These are phyloP conservation scores for Deilephila porcellus DNA, from an alignment of 2,888 invertebrate species.

Conservation along the genomic window DNA sequence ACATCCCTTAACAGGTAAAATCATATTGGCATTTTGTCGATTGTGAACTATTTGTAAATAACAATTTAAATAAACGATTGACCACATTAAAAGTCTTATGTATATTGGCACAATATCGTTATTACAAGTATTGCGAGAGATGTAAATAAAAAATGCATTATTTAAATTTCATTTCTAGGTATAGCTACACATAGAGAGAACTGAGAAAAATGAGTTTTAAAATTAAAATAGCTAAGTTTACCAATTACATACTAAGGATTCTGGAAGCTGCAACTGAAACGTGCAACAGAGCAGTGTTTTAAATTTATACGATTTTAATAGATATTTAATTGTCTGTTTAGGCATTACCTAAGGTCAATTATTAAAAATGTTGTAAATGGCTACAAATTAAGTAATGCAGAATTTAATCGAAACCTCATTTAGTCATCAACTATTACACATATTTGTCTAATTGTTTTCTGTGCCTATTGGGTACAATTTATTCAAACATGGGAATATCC, in stretches of 20 bases:
- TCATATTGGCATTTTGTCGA: not conserved
- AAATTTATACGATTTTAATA: not conserved
- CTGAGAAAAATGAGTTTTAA: not conserved
- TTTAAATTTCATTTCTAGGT: not conserved
- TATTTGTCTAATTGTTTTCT: no score
- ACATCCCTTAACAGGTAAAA: no score
- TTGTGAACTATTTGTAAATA: slow-evolving; percentile 1
- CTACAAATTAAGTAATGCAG: no score
- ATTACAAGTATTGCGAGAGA: not conserved
- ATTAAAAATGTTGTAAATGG: no score
- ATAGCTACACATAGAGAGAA: not conserved
- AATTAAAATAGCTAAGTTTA: not conserved
- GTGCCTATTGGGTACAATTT: no score
- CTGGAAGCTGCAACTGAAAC: not conserved
- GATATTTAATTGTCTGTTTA: not conserved
- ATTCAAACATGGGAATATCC: no score
- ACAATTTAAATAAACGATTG: not conserved
- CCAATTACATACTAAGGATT: no score
- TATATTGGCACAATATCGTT: not conserved
- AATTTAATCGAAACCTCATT: no score
- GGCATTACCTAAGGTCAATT: not conserved
- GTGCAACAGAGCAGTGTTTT: not conserved
- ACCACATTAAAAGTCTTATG: not conserved
- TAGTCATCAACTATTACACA: no score
- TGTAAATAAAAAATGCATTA: not conserved